These are phyloP conservation scores for Diadromus collaris DNA, from an alignment of 2,888 invertebrate genomes.

Conservation along the genomic window DNA sequence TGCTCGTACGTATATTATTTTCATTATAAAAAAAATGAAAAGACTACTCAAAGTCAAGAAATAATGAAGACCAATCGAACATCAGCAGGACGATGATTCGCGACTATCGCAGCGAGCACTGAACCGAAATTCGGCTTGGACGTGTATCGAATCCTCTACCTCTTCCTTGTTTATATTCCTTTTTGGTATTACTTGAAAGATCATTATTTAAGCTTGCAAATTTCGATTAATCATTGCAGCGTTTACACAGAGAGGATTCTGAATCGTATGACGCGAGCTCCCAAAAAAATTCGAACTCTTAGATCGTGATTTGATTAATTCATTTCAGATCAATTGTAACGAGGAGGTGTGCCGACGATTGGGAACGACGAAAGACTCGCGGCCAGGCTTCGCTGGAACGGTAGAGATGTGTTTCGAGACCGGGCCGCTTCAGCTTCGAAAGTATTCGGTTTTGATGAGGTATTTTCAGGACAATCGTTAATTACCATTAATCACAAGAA, in stretches of 20 bases:
- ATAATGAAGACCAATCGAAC: not conserved
- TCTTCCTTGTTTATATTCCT: not conserved
- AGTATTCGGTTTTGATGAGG: constrained; percentile 85
- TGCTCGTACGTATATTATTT: constrained; percentile 85
- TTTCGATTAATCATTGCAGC: not conserved
- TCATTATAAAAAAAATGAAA: not conserved
- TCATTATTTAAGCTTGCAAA: not conserved
- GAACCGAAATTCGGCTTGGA: constrained; percentile 23
- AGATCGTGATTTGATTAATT: not conserved
- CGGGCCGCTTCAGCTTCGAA: constrained; percentile 86
- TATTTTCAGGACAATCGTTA: constrained; percentile 67
- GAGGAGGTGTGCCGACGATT: constrained; percentile 84
- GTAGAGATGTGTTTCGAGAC: constrained; percentile 90
- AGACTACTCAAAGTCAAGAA: not conserved
- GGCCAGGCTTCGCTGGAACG: constrained; percentile 91
- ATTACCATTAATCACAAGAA: not conserved
- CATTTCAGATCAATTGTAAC: constrained; percentile 85
- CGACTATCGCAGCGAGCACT: constrained; percentile 18
- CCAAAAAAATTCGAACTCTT: not conserved
- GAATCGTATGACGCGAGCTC: not conserved
- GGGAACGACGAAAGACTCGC: constrained; percentile 79
- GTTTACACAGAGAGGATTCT: not conserved
- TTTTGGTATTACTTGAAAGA: not conserved
- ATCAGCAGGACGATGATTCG: not conserved
- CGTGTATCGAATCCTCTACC: constrained; percentile 12